Evolutionary conservation across 1,140 invertebrate species (phyloP), one percentile per base, ranked within the genome.

Genomic region (Rhagoletis zephyria): DNA sequence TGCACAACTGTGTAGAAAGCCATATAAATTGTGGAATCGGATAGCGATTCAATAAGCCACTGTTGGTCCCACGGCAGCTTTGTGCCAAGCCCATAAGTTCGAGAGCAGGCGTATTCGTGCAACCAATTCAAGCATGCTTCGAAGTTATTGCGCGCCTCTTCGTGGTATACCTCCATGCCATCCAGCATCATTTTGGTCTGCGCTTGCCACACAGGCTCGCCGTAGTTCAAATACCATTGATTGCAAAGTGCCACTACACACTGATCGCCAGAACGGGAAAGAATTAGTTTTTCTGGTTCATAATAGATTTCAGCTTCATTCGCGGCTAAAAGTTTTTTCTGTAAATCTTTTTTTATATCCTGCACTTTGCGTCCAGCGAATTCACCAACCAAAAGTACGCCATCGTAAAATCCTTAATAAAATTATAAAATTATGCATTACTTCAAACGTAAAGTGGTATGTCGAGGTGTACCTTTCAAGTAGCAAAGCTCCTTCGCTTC

Each of bases 1-100:
- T 99, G 98, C 16, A 96, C 95, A 3, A 99, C 95, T 1, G 99
- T 99, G 91, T 99, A 99, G 93, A 98, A 99, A 0, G 99, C 98
- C 95, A 98, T 99, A 93, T 99, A 99, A 90, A 99, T 99, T 0
- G 99, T 99, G 0, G 99, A 99, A 94, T 99, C 99, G 0, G 99
- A 99, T 0, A 99, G 93, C 4, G 98, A 99, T 94, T 99, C 99
- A 90, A 99, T 99, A 7, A 99, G 93, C 97, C 99, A 99, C 89
- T 96, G 95, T 87, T 96, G 94, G 94, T 99, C 99, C 99, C 99
- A 99, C 0, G 99, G 99, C 85, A 99, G 93, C 93, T 97, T 98
- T 0, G 97, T 98, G 77, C 99, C 98, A 88, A 99, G 94, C 0
- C 99, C 99, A 94, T 99, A 99, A 30, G 98, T 98, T 90, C 99